Evolutionary conservation across 2,888 invertebrate species (phyloP).

Genomic region (Uloborus plumipes): DNA sequence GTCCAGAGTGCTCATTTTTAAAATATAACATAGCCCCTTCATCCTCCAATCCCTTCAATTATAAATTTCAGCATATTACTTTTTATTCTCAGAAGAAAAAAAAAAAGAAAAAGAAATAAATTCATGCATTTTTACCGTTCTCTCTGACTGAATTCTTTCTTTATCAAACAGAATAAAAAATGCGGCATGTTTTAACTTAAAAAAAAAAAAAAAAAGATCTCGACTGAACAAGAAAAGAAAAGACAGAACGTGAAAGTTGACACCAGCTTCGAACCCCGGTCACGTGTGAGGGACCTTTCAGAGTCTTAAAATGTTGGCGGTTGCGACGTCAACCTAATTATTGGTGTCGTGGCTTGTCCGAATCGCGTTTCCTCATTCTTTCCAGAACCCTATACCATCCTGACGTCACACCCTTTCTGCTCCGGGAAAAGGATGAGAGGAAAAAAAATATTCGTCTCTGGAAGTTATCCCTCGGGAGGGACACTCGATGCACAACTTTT

Average conservation of each 20-base stretch:
- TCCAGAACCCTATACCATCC: conserved; percentile 37
- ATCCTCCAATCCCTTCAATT: too few species aligned
- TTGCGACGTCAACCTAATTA: conserved; percentile 60
- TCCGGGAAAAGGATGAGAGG: conserved; percentile 34
- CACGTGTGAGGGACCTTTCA: conserved; percentile 56
- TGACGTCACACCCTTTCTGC: conserved; percentile 59
- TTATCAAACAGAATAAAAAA: too few species aligned
- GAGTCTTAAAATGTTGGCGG: conserved; percentile 59
- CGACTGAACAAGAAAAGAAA: background rate
- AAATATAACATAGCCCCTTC: too few species aligned
- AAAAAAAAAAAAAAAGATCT: too few species aligned
- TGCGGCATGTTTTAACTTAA: too few species aligned
- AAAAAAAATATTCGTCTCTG: background rate
- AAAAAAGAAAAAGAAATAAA: too few species aligned
- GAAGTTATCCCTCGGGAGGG: conserved; percentile 36
- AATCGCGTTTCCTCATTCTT: conserved; percentile 59
- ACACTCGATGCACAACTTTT: conserved; percentile 45
- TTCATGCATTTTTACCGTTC: too few species aligned
- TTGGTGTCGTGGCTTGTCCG: conserved; percentile 63
- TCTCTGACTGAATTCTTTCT: too few species aligned
- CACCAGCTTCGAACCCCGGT: conserved; percentile 20
- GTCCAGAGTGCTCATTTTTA: too few species aligned
- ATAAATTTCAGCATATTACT: too few species aligned
- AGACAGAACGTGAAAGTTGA: background rate
- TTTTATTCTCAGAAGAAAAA: too few species aligned